These are phyloP conservation scores for Verasper variegatus DNA, from an alignment of 2,113 vertebrate genomes.

Conservation along the genomic window DNA sequence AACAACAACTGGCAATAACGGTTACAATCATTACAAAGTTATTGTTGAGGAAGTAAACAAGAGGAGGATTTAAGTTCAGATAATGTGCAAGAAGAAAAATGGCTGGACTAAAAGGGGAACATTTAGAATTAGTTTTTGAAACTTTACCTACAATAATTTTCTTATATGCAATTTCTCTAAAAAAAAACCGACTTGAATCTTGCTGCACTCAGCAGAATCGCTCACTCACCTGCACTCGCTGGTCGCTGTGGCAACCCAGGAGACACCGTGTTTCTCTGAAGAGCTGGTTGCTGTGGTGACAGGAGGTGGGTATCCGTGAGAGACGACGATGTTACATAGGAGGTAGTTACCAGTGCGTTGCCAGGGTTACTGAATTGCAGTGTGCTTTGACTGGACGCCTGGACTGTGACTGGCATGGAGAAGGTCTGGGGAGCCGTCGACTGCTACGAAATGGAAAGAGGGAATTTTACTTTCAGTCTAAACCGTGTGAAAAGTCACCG, in stretches of 20 bases:
- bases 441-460: slow-evolving; percentile 77
- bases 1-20: not conserved
- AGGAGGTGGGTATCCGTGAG: slow-evolving; percentile 94
- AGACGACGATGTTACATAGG: slow-evolving; percentile 91
- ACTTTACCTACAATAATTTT: not conserved
- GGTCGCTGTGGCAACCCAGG: slow-evolving; percentile 96
- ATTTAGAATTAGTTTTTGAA: not conserved
- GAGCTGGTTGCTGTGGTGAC: slow-evolving; percentile 91
- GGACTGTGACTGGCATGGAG: slow-evolving; percentile 96
- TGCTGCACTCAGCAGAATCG: slow-evolving; percentile 7
- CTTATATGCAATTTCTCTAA: not conserved
- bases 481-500: not conserved
- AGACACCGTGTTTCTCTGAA: slow-evolving; percentile 95
- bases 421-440: slow-evolving; percentile 94
- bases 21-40: not conserved
- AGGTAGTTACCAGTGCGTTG: slow-evolving; percentile 93
- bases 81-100: not conserved
- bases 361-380: slow-evolving; percentile 96
- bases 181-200: not conserved
- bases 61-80: not conserved
- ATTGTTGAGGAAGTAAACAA: not conserved
- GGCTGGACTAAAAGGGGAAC: not conserved
- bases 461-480: slow-evolving; percentile 6
- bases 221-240: slow-evolving; percentile 91
- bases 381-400: slow-evolving; percentile 91